These are phyloP conservation scores for Diceros bicornis DNA, from an alignment of 2,797 vertebrate species.

Conservation along the genomic window DNA sequence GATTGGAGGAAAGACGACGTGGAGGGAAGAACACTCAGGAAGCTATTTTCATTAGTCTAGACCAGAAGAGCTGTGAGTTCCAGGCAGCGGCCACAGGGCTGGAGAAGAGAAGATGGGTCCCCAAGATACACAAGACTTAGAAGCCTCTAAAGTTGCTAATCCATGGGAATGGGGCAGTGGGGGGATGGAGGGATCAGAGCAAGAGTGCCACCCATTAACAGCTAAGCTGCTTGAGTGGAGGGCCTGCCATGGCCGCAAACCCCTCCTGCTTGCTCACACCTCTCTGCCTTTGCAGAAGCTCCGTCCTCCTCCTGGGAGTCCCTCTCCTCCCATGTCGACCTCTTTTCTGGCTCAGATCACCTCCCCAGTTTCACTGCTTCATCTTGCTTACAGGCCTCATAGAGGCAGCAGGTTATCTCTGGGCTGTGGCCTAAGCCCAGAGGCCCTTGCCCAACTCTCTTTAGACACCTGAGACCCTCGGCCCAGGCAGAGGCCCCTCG, in stretches of 20 bases:
- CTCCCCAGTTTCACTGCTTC: neutral
- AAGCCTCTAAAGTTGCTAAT: neutral
- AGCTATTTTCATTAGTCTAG: neutral
- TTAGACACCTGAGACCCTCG: neutral
- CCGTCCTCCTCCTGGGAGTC: neutral
- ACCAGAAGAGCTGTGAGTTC: neutral
- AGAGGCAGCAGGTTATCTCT: neutral
- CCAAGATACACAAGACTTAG: neutral
- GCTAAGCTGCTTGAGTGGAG: neutral
- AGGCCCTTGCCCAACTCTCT: neutral
- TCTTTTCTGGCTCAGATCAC: neutral
- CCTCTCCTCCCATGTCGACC: neutral
- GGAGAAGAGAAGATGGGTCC: neutral
- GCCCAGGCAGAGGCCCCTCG: neutral
- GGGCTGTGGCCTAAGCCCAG: neutral
- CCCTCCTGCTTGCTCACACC: no score
- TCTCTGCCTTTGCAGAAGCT: neutral
- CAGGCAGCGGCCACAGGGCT: neutral
- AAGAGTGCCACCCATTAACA: neutral
- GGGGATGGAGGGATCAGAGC: neutral
- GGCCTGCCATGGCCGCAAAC: neutral
- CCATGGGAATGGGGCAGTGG: fast-evolving
- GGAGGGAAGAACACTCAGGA: neutral
- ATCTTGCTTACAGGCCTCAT: neutral
- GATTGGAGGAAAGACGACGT: neutral